Evolutionary conservation across 2,113 vertebrate species (phyloP), one percentile per base, ranked within the genome.

Genomic region (Rhadina sibilatrix): DNA sequence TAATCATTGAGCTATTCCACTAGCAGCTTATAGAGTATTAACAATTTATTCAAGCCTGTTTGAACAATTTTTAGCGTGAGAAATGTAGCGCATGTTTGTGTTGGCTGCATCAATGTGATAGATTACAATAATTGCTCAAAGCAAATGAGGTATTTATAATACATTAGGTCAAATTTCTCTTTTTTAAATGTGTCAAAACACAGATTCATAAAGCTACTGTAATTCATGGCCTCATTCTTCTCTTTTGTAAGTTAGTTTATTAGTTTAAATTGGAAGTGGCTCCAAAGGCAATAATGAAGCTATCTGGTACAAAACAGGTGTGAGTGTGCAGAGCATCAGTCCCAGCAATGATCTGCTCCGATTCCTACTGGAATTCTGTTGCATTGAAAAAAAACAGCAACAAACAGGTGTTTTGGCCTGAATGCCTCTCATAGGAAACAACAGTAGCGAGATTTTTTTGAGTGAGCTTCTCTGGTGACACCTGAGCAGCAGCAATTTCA

Each of bases 121-220:
- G 87, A 93, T 93, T 60, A 88, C 68, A 92, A 77, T 83, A 95
- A 97, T n/a, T 88, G 85, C 83, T 70, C 77, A 90, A 91, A 93
- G 83, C 70, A 86, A 91, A 89, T 88, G 87, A 93, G 64, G 70
- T 95, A 92, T 91, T 96, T 94, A 81, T 91, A 75, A 96, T 65
- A 61, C 53, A 87, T 96, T 86, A 94, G 83, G 77, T 84, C 65
- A 83, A 84, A 78, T 91, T 61, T 87, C 42, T 76, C 42, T 44
- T 61, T 60, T 85, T 50, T 44, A 53, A 87, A 57, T 56, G 54
- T 74, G 78, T 81, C 91, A 94, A 96, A 95, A 90, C 57, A 90
- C 76, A 89, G 69, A 78, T 71, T 90, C 65, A 76, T 53, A 90
- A 77, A 92, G 49, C 83, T 64, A 9, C 46, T 86, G 3, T 70